Evolutionary conservation across 2,113 vertebrate species (phyloP).

Genomic region (Plotosus lineatus): DNA sequence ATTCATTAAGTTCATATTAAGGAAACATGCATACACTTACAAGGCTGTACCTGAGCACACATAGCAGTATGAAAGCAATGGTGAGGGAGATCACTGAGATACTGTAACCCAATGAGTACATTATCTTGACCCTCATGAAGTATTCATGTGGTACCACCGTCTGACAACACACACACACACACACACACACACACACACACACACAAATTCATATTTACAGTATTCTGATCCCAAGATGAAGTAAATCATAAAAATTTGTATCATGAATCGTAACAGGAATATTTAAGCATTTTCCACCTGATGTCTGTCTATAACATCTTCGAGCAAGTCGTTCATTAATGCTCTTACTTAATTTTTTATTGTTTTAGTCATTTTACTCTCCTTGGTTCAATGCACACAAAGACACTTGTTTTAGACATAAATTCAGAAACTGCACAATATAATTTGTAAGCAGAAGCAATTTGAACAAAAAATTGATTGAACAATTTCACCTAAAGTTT

Average conservation of each 20-base stretch:
- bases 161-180: constrained; percentile 51
- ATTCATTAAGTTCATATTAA: not conserved
- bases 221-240: too few species aligned
- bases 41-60: constrained; percentile 78
- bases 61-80: constrained; percentile 80
- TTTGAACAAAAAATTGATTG: too few species aligned
- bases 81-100: constrained; percentile 81
- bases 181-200: not conserved
- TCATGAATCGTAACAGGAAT: too few species aligned
- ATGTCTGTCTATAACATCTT: not conserved
- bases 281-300: not conserved
- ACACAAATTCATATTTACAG: too few species aligned
- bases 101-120: constrained; percentile 87
- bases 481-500: too few species aligned
- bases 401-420: not conserved
- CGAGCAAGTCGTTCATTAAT: not conserved
- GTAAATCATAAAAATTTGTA: not conserved
- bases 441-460: not conserved
- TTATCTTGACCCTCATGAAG: constrained; percentile 84
- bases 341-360: not conserved
- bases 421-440: not conserved
- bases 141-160: constrained; percentile 75
- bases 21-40: not conserved
- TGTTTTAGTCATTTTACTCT: not conserved
- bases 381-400: not conserved